phyloP scores from a whole-genome alignment of 2,888 invertebrate genomes.

The Diarsia mendica region DNA sequence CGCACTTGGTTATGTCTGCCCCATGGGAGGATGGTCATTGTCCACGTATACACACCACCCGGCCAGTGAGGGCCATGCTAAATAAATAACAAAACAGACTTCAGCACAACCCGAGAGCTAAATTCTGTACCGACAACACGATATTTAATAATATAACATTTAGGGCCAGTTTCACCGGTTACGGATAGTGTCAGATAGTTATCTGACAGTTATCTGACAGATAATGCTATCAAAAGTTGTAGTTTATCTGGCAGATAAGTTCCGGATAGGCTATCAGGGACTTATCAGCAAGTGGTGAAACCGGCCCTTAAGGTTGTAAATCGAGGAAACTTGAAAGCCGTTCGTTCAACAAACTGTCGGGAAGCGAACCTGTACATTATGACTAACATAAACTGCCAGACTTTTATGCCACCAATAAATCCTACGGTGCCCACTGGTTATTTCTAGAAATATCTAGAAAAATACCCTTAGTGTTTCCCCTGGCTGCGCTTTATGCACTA shows the following conservation, averaged over 20 bases:
- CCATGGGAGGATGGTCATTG: conserved; percentile 48
- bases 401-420: conserved; percentile 84
- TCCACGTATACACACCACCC: conserved; percentile 25
- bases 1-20: conserved; percentile 38
- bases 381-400: conserved; percentile 76
- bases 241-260: no score
- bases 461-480: conserved; percentile 66
- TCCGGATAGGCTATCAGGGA: no score
- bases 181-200: no score
- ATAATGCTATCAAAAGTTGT: no score
- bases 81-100: conserved; percentile 56
- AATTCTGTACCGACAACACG: conserved; percentile 52
- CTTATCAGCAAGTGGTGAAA: no score
- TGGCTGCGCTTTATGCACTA: conserved; percentile 68
- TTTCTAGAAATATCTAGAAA: conserved; percentile 76
- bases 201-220: no score
- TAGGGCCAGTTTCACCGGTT: no score
- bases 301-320: conserved; percentile 66
- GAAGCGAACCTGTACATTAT: conserved; percentile 77
- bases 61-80: conserved; percentile 33
- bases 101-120: conserved; percentile 34
- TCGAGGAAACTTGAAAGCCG: conserved; percentile 72
- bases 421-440: conserved; percentile 66
- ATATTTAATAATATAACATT: conserved; percentile 58
- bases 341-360: conserved; percentile 66